Conservation (phyloP, 2,797 vertebrate species). For the Eulemur rubriventer region DNA sequence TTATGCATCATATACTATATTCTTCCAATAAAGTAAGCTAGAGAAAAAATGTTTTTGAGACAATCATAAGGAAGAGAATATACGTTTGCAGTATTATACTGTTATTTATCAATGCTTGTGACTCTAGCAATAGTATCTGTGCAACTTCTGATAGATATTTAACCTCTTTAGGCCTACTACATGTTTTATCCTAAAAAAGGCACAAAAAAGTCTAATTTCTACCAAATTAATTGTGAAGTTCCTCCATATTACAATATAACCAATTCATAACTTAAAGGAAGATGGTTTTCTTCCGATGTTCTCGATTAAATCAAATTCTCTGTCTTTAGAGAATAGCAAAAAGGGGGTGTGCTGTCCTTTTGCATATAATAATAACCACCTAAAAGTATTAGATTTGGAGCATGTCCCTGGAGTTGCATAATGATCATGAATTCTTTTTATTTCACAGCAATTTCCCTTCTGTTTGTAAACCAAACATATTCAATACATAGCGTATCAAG, state of each 20-base stretch:
- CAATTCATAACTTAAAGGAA: neutral
- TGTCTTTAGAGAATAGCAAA: conserved; percentile 60
- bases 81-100: neutral
- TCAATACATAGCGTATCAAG: neutral
- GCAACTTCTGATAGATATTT: neutral
- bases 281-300: neutral
- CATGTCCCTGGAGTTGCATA: neutral
- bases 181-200: neutral
- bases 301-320: neutral
- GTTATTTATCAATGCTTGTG: neutral
- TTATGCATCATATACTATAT: neutral
- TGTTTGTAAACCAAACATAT: conserved; percentile 48
- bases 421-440: conserved; percentile 38
- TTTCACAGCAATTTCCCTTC: conserved; percentile 10
- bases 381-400: neutral
- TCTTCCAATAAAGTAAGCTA: neutral
- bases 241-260: neutral
- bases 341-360: neutral
- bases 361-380: conserved; percentile 67
- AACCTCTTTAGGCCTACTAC: neutral
- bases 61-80: neutral
- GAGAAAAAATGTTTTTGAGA: neutral
- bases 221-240: neutral
- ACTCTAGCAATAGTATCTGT: neutral
- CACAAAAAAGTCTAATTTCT: neutral